Conservation (phyloP, 1,140 invertebrate species). For the Trichonephila inaurata region DNA sequence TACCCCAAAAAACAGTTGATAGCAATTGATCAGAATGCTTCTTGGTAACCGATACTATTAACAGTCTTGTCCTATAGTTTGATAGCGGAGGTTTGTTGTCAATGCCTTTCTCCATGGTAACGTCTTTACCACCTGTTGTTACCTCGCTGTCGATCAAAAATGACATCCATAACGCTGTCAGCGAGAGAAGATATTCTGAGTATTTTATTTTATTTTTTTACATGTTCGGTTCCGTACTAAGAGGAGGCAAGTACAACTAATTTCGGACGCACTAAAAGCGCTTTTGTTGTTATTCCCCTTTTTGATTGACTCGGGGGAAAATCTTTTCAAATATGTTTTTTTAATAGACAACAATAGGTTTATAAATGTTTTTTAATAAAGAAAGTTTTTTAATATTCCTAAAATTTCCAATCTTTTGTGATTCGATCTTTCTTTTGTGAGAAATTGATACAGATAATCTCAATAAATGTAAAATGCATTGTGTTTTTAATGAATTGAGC, state of each 20-base stretch:
- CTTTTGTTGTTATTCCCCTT: slow-evolving; percentile 22
- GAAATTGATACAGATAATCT: background rate
- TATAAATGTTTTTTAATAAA: background rate
- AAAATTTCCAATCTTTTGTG: slow-evolving; percentile 25
- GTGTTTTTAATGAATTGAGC: slow-evolving; percentile 13
- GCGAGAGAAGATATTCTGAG: slow-evolving; percentile 7
- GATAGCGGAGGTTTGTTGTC: slow-evolving; percentile 49
- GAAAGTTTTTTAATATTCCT: slow-evolving; percentile 15
- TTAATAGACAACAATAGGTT: slow-evolving; percentile 18
- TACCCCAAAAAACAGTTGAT: slow-evolving; percentile 48
- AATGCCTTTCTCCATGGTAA: slow-evolving; percentile 45
- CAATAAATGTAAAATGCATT: background rate
- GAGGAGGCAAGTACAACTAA: background rate
- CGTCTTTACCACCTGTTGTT: slow-evolving; percentile 69
- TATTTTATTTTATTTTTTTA: slow-evolving; percentile 18
- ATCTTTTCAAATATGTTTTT: slow-evolving; percentile 17
- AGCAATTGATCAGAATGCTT: slow-evolving; percentile 62
- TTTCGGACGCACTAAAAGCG: slow-evolving; percentile 46
- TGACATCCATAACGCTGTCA: slow-evolving; percentile 33
- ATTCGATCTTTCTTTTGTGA: background rate
- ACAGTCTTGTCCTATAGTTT: background rate
- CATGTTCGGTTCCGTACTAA: background rate
- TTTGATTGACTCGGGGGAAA: background rate
- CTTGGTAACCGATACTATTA: slow-evolving; percentile 64
- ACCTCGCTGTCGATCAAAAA: slow-evolving; percentile 54